These are phyloP conservation scores for Lepisosteus osseus DNA, from an alignment of 2,113 vertebrate species.

Conservation along the genomic window DNA sequence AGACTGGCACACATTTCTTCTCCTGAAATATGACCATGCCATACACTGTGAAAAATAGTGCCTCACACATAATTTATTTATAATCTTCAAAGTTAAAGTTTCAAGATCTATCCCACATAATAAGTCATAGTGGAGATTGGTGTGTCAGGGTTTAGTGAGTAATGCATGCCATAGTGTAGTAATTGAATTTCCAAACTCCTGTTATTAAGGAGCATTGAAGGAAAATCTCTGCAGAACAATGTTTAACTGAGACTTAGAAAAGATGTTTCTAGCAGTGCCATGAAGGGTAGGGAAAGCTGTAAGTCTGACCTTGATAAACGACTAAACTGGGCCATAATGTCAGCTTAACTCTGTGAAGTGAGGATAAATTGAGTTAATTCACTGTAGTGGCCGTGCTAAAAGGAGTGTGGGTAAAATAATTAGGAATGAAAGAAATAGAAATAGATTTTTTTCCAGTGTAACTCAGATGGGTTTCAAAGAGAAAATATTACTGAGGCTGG, in stretches of 20 bases:
- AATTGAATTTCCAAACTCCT: conserved; percentile 5
- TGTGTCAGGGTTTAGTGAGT: conserved; percentile 15
- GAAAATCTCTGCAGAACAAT: conserved; percentile 17
- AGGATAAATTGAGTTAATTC: conserved; percentile 14
- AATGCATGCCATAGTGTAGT: background rate
- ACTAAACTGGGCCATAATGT: conserved; percentile 3
- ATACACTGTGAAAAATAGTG: conserved; percentile 6
- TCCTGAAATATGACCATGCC: conserved; percentile 9
- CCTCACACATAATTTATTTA: background rate
- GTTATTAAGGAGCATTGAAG: conserved; percentile 15
- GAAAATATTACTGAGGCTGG: background rate
- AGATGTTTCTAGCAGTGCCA: conserved; percentile 1
- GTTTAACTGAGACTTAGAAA: conserved; percentile 17
- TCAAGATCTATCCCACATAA: conserved; percentile 5
- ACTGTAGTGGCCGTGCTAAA: background rate
- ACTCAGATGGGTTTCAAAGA: background rate
- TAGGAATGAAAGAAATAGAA: conserved; percentile 4
- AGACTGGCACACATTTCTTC: background rate
- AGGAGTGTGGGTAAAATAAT: conserved; percentile 12
- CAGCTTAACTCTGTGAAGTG: conserved; percentile 10
- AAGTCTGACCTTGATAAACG: conserved; percentile 8
- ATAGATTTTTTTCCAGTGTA: background rate
- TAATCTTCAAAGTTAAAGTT: conserved; percentile 2
- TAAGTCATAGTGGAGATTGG: conserved; percentile 14
- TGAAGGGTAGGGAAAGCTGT: conserved; percentile 4